Evolutionary conservation across 2,797 vertebrate species (phyloP), one percentile per base, ranked within the genome.

Genomic region (Acanthurus tractus): DNA sequence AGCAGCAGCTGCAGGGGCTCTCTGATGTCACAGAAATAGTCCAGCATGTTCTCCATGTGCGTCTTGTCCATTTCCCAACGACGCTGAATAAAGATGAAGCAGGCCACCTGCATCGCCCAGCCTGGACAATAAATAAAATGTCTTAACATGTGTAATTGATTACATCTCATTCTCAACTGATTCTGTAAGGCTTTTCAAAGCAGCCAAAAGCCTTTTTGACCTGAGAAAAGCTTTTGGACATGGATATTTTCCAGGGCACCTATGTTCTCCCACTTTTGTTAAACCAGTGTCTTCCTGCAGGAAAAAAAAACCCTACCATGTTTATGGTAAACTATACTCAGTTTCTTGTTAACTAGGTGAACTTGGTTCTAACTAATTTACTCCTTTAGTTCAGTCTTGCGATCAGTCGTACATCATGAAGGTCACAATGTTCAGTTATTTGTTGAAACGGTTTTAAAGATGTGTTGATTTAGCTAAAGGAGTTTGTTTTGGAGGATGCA

Each of bases 81-180:
- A 25, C 98, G 96, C 14, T 96, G 96, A 89, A 99, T 96, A 81
- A 99, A 99, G 91, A 99, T 93, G 76, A 98, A 99, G 79, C 97
- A 97, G 82, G 97, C 98, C 90, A 97, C 95, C 90, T 99, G 98
- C 98, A 99, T 99, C 1, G 98, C 98, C 98, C 98, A 99, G 84
- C 98, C 98, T 99, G 76, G 20, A 74, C 62, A 69, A 74, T 9
- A 78, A n/a, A 84, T 25, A 22, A 25, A 79, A 46, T 58, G 34
- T 67, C 38, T 74, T 84, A 11, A 70, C 23, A 54, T 23, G 25
- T 58, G 48, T 17, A 17, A 70, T 0, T 53, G 25, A 73, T 83
- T 64, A 53, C 14, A 56, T 61, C 22, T 48, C 20, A 45, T 14
- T 42, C 22, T 69, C 20, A 64, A 76, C 36, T 45, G 36, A 18